Evolutionary conservation across 2,888 invertebrate genomes (phyloP), one percentile per base, ranked within the genome.

Genomic region (Aphelenchoides bicaudatus): DNA sequence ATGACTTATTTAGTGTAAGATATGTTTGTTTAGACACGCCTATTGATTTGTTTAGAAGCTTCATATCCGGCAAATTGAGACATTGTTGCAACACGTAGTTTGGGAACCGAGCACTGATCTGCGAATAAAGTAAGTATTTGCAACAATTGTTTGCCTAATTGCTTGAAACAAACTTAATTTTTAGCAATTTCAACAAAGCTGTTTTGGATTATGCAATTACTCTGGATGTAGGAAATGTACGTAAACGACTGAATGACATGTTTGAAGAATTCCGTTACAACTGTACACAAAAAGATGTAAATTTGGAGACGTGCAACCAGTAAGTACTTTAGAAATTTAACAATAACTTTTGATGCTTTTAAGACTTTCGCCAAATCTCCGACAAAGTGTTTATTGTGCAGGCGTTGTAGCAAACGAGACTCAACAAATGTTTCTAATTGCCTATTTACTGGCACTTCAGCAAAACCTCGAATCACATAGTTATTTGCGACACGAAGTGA

Each of bases 291-390:
- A n/a, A n/a, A n/a, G n/a, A n/a, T n/a, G 43, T 43, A 21, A 21
- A 43, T n/a, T 21, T 43, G 10, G 43, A 43, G 43, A 19, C 10
- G 23, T 43, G 43, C 23, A 43, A 43, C n/a, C 10, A 21, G 43
- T n/a, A 34, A 10, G 34, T n/a, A 34, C 34, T 34, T 13, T 13
- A 34, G 16, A 13, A 34, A 34, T 13, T 13, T 16, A 13, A 34
- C 34, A 34, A 34, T 34, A 13, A n/a, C 34, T 34, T 34, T 16
- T 34, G 16, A n/a, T 25, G 10, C 23, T 19, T n/a, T 43, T 43
- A 21, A 43, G 43, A 8, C 10, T 43, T 6, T 25, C 43, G 43
- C 21, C 43, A 8, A 25, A 43, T n/a, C 23, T 43, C 16, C 43
- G 43, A 6, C 10, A 6, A 8, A 6, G 21, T 8, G n/a, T 43